Percentiles rank a stretch among this genome's conserved stretches.
Conservation (phyloP, 2,113 vertebrate species). For the Hippoglossus stenolepis region DNA sequence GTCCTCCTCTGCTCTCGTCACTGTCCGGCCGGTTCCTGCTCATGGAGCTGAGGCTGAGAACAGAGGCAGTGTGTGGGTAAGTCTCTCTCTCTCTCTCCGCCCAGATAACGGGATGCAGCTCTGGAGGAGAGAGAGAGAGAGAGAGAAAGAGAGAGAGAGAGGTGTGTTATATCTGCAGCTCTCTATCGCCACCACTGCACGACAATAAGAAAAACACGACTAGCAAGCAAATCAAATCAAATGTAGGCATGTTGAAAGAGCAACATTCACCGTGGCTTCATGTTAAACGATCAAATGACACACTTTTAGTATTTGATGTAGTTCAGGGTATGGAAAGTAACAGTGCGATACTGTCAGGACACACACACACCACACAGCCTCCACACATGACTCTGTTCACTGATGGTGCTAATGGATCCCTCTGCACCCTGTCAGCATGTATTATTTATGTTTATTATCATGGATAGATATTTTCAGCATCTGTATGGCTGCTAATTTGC, state of each 20-base stretch:
- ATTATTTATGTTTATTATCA: constrained; percentile 2
- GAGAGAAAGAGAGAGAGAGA: constrained; percentile 14
- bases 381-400: background rate
- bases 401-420: background rate
- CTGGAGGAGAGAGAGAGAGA: constrained; percentile 19
- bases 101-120: constrained; percentile 67
- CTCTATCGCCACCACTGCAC: constrained; percentile 73
- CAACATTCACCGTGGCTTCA: background rate
- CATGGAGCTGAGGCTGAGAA: constrained; percentile 40
- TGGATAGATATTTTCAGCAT: background rate
- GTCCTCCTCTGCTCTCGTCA: constrained; percentile 11
- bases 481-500: background rate
- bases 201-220: background rate
- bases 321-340: background rate
- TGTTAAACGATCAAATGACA: too few species aligned
- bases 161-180: constrained; percentile 45
- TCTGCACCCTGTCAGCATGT: background rate
- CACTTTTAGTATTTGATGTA: background rate
- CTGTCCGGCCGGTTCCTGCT: constrained; percentile 44
- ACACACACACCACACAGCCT: background rate
- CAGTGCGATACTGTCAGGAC: too few species aligned
- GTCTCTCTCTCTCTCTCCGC: constrained; percentile 63
- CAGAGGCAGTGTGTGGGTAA: constrained; percentile 41
- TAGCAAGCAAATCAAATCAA: background rate
- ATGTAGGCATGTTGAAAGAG: too few species aligned